Evolutionary conservation across 1,140 invertebrate genomes (phyloP).

Genomic region (Drosophila hydei): DNA sequence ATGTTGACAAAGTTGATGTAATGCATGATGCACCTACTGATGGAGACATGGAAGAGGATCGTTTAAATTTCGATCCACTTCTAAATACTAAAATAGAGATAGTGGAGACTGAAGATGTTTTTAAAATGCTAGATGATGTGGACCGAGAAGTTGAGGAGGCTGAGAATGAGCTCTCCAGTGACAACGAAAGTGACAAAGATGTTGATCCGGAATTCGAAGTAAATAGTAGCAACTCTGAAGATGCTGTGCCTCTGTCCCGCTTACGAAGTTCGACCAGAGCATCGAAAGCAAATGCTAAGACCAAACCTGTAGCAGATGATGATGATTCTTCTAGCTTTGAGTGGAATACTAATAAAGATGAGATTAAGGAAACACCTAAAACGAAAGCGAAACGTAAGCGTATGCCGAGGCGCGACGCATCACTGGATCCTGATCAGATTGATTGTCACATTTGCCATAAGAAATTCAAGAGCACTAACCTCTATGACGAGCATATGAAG

Average conservation of each 20-base stretch:
- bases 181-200: slow-evolving; percentile 27
- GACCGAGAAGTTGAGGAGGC: slow-evolving; percentile 69
- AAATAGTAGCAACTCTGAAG: slow-evolving; percentile 70
- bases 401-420: slow-evolving; percentile 45
- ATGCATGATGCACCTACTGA: slow-evolving; percentile 44
- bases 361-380: slow-evolving; percentile 4
- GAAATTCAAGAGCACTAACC: slow-evolving; percentile 70
- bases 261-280: slow-evolving; percentile 25
- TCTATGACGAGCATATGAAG: slow-evolving; percentile 79
- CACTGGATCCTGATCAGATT: slow-evolving; percentile 55
- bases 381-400: slow-evolving; percentile 60
- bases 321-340: slow-evolving; percentile 45
- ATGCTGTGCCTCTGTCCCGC: slow-evolving; percentile 62
- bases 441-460: slow-evolving; percentile 80
- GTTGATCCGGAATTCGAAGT: slow-evolving; percentile 49
- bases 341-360: slow-evolving; percentile 35
- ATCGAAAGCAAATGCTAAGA: slow-evolving; percentile 35
- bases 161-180: slow-evolving; percentile 42
- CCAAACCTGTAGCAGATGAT: slow-evolving; percentile 13
- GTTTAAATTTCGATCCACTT: slow-evolving; percentile 71
- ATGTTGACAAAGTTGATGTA: slow-evolving; percentile 52
- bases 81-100: slow-evolving; percentile 76
- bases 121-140: slow-evolving; percentile 75
- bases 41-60: slow-evolving; percentile 65
- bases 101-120: slow-evolving; percentile 78